These are phyloP conservation scores for Ornithoptera alexandrae DNA, from an alignment of 2,888 invertebrate species.

Conservation along the genomic window DNA sequence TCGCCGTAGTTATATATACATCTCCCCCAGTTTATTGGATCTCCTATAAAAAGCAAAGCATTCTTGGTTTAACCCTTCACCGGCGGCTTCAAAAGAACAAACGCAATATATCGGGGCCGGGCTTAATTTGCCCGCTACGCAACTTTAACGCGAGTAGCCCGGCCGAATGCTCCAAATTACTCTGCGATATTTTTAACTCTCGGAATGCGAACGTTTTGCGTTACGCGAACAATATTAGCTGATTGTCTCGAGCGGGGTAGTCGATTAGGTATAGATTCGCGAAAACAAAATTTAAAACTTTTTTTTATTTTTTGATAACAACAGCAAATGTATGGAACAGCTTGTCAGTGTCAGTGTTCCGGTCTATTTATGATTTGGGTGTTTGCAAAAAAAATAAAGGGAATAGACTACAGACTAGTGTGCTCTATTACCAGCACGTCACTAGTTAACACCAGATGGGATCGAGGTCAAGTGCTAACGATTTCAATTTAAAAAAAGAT, in stretches of 20 bases:
- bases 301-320: not conserved
- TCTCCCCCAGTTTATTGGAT: slow-evolving; percentile 62
- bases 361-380: no score
- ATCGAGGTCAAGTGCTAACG: no score
- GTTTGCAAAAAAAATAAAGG: no score
- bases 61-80: slow-evolving; percentile 80
- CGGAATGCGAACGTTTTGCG: slow-evolving; percentile 74
- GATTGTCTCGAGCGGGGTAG: slow-evolving; percentile 42
- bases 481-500: no score
- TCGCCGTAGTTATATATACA: slow-evolving; percentile 25
- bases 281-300: slow-evolving; percentile 5
- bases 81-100: slow-evolving; percentile 78
- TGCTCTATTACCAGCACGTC: no score
- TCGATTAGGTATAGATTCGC: slow-evolving; percentile 25
- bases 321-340: no score
- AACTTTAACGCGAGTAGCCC: slow-evolving; percentile 73
- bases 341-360: no score
- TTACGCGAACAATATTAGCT: slow-evolving; percentile 71
- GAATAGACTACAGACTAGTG: no score
- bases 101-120: slow-evolving; percentile 77
- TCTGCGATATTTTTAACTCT: slow-evolving; percentile 76
- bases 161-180: slow-evolving; percentile 75
- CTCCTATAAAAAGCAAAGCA: slow-evolving; percentile 78
- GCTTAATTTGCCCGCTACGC: slow-evolving; percentile 75
- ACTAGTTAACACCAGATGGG: no score